Evolutionary conservation across 2,888 invertebrate genomes (phyloP).

Genomic region (Schrankia costaestrigalis): DNA sequence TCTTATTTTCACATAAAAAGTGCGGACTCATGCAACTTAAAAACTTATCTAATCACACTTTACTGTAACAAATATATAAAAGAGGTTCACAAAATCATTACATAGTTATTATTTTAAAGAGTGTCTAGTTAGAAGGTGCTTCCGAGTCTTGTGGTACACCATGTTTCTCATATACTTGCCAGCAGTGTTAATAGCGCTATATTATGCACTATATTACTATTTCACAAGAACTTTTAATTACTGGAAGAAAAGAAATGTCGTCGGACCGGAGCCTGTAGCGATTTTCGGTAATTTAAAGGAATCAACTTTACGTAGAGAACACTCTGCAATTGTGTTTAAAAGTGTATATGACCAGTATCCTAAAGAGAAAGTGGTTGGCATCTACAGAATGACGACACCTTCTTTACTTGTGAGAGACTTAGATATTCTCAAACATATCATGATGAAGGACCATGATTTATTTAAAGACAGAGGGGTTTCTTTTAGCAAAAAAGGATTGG

Average conservation of each 20-base stretch:
- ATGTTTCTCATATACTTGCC: constrained; percentile 2
- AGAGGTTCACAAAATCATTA: too few relatives aligned
- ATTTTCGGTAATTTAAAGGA: constrained; percentile 34
- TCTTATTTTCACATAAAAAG: too few relatives aligned
- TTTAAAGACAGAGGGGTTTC: constrained; percentile 50
- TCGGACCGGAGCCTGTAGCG: constrained; percentile 25
- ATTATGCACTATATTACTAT: constrained; percentile 15
- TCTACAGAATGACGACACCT: constrained; percentile 43
- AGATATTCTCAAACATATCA: constrained; percentile 48
- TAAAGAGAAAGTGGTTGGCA: constrained; percentile 35
- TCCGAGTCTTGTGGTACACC: too few relatives aligned
- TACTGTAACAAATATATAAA: too few relatives aligned
- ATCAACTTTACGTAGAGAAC: constrained; percentile 16
- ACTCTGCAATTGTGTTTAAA: constrained; percentile 18
- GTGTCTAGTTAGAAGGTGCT: too few relatives aligned
- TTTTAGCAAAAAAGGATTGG: constrained; percentile 44
- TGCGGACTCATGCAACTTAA: too few relatives aligned
- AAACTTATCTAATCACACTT: too few relatives aligned
- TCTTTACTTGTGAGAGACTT: constrained; percentile 47
- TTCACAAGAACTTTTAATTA: constrained; percentile 25
- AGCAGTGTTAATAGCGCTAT: not conserved
- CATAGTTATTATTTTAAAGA: too few relatives aligned
- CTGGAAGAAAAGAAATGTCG: constrained; percentile 25
- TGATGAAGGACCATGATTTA: constrained; percentile 53
- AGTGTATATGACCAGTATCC: constrained; percentile 28